A percentile compares a stretch with the other conserved stretches of the same genome.
Conservation (phyloP, 2,888 invertebrate genomes). For the Epistrophe eligans region DNA sequence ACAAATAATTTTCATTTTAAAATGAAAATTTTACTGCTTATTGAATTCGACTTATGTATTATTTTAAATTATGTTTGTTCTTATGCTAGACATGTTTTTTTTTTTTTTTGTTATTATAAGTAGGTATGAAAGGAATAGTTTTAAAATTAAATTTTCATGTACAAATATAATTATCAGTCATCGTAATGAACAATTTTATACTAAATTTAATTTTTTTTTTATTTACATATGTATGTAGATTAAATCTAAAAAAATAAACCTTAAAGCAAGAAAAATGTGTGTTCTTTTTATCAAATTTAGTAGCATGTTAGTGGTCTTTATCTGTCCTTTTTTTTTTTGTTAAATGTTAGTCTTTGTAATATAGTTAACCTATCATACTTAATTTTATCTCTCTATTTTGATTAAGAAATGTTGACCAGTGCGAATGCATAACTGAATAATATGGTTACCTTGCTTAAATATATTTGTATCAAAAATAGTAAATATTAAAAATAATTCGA, state of each 20-base stretch:
- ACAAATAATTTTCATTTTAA: slow-evolving; percentile 9
- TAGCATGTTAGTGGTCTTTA: slow-evolving; percentile 21
- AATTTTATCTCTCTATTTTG: slow-evolving; percentile 5
- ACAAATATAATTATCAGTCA: slow-evolving; percentile 74
- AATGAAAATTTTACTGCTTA: slow-evolving; percentile 18
- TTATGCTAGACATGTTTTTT: slow-evolving; percentile 34
- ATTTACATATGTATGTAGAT: slow-evolving; percentile 42
- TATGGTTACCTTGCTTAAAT: background rate
- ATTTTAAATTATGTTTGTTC: slow-evolving; percentile 25
- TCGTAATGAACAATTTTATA: slow-evolving; percentile 50
- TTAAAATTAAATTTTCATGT: slow-evolving; percentile 52
- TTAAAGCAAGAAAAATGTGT: slow-evolving; percentile 18
- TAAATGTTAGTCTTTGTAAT: slow-evolving; percentile 18
- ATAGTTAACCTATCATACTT: slow-evolving; percentile 5
- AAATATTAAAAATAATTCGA: background rate
- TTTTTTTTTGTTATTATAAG: slow-evolving; percentile 31
- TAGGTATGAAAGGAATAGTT: slow-evolving; percentile 61
- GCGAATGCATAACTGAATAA: background rate
- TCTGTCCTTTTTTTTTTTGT: background rate
- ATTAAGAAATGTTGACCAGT: slow-evolving; percentile 8
- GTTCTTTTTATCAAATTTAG: background rate
- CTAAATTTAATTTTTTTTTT: slow-evolving; percentile 16
- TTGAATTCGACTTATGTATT: slow-evolving; percentile 33
- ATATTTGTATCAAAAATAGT: background rate
- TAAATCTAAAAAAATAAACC: slow-evolving; percentile 28